These are phyloP conservation scores for Canis aureus DNA, from an alignment of 2,113 vertebrate genomes.

Conservation along the genomic window DNA sequence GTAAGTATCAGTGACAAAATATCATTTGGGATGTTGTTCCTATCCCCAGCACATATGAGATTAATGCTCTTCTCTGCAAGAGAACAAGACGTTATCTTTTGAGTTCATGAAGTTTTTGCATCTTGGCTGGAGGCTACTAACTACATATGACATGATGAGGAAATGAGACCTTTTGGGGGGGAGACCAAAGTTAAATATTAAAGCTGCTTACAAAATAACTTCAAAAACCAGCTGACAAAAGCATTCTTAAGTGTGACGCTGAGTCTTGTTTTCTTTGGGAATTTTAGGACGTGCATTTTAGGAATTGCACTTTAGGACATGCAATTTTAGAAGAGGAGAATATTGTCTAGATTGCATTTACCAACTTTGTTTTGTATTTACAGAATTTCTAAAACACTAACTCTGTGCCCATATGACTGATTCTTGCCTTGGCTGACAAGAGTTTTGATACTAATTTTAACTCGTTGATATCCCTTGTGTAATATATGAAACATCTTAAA, in stretches of 20 bases:
- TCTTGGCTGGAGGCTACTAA: conserved; percentile 19
- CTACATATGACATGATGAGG: not conserved
- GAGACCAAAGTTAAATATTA: conserved; percentile 11
- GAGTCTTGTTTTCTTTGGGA: not conserved
- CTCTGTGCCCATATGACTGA: not conserved
- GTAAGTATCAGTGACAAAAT: not conserved
- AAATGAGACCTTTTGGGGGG: not conserved
- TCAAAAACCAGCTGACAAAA: conserved; percentile 39
- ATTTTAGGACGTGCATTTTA: no score
- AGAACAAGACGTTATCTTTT: not conserved
- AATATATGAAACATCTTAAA: not conserved
- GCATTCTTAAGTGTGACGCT: not conserved
- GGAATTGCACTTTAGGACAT: not conserved
- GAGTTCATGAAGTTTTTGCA: not conserved
- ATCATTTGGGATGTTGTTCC: not conserved
- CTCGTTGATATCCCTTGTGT: not conserved
- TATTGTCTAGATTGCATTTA: conserved; percentile 43
- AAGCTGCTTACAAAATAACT: conserved; percentile 7
- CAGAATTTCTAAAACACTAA: not conserved
- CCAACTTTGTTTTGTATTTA: not conserved
- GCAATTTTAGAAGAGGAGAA: conserved; percentile 13
- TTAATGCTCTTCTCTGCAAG: not conserved
- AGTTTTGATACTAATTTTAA: not conserved
- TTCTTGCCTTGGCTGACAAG: not conserved
- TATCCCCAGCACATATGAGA: not conserved